Base-by-base conservation (phyloP, 2,113 vertebrate species). In the Orycteropus afer region DNA sequence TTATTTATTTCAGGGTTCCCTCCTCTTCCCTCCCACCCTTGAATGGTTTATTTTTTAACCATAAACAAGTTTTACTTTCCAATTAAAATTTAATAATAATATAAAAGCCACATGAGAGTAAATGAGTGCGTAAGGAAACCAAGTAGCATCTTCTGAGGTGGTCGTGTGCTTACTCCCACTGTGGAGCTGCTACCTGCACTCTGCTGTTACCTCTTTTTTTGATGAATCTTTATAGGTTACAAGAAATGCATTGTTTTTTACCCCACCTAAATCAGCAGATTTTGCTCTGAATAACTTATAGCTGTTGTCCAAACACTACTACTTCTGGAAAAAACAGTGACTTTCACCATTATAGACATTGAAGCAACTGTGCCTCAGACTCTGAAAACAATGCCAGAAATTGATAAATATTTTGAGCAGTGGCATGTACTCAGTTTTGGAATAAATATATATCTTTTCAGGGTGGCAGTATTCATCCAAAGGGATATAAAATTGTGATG, bases 161-260 rank as follows among this genome's bases (percentile, higher is more conserved):
- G 27, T 74, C 42, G 40, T 0, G 73, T 1, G 42, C 65, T 18
- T 32, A 8, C n/a, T 34, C 37, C 15, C 1, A 3, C 8, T 9
- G 4, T 37, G 14, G 2, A 98, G 98, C 29, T 99, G 99, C 94
- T 86, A 96, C 7, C 59, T 20, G 15, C 17, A 3, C 69, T 55
- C 47, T 76, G 20, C 20, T 18, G 59, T 47, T 25, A 63, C 51
- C 32, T 51, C 40, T 57, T 32, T 71, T 20, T 29, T 18, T 12
- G n/a, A 10, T 57, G 22, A 6, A 32, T 29, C 53, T 14, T 29
- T 32, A 34, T 2, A 8, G 40, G 23, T 42, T 37, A 74, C 11
- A 2, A 82, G 49, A 37, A 90, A 37, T 65, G 49, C 67, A 22
- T 32, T 37, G 42, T 32, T 59, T 74, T 79, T 61, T 12, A 74